phyloP scores from a whole-genome alignment of 2,113 vertebrate genomes.

The Nothoprocta pentlandii region DNA sequence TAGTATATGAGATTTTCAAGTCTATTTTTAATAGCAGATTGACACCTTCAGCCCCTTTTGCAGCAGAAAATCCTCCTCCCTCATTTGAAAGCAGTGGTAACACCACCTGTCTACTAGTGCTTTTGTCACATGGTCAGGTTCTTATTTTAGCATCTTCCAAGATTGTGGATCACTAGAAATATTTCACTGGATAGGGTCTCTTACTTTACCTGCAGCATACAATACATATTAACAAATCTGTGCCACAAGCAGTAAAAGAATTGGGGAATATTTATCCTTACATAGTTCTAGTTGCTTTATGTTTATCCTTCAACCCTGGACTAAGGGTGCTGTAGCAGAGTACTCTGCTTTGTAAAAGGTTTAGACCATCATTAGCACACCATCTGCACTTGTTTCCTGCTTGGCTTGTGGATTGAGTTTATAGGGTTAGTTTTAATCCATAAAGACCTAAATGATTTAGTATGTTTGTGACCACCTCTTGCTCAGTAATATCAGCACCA shows the following conservation, averaged over 20 bases:
- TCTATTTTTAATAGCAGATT: not conserved
- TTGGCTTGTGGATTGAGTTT: not conserved
- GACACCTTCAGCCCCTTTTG: not conserved
- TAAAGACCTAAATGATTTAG: conserved; percentile 7
- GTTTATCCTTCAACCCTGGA: not conserved
- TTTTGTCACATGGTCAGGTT: not conserved
- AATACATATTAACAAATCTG: not conserved
- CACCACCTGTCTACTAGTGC: not conserved
- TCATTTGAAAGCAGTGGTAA: not conserved
- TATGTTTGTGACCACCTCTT: not conserved
- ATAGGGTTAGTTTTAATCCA: conserved; percentile 13
- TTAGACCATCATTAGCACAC: not conserved
- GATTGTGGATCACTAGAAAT: not conserved
- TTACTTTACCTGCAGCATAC: not conserved
- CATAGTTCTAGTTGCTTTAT: not conserved
- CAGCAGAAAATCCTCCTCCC: not conserved
- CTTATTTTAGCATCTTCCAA: not conserved
- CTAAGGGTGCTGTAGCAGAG: not conserved
- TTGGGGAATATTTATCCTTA: not conserved
- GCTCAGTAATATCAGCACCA: not conserved
- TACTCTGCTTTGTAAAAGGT: not conserved
- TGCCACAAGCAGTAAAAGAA: not conserved
- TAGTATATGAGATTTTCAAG: not conserved
- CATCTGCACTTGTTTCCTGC: conserved; percentile 40
- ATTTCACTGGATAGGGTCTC: not conserved